Base-by-base conservation (phyloP, 1,140 invertebrate genomes). In the Sycophaga agraensis region DNA sequence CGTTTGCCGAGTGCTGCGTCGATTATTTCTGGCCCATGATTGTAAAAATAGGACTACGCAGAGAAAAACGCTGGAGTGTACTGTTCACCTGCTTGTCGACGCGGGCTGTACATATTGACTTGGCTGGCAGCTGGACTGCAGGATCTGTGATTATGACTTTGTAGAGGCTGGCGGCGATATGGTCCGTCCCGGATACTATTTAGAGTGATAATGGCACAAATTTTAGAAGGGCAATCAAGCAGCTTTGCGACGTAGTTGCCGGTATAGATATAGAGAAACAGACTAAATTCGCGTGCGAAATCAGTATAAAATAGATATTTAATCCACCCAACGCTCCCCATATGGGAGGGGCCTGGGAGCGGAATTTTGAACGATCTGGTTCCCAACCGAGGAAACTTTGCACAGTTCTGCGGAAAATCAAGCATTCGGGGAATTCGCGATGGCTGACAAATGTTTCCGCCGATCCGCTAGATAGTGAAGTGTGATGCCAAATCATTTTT, bases 161-260 rank as follows among this genome's bases (percentile, higher is more conserved):
- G 4, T n/a, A 56, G n/a, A n/a, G n/a, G n/a, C n/a, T n/a, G n/a
- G n/a, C n/a, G n/a, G n/a, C n/a, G n/a, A n/a, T n/a, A n/a, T n/a
- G n/a, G n/a, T n/a, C n/a, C n/a, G n/a, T n/a, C n/a, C n/a, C n/a
- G n/a, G n/a, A n/a, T n/a, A n/a, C 22, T 24, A 46, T 73, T 2
- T 66, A 62, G 14, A 65, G 63, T 0, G 73, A 74, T 35, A 71
- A 73, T 50, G 70, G n/a, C n/a, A n/a, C n/a, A n/a, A n/a, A n/a
- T n/a, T n/a, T n/a, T n/a, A n/a, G n/a, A n/a, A n/a, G n/a, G n/a
- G n/a, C n/a, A n/a, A n/a, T n/a, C n/a, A n/a, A n/a, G n/a, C n/a
- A n/a, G n/a, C n/a, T n/a, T n/a, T n/a, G n/a, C n/a, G n/a, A n/a
- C n/a, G n/a, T n/a, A n/a, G n/a, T n/a, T n/a, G n/a, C n/a, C n/a